Conservation (phyloP, 1,140 invertebrate genomes). For the Holcopasites calliopsidis region DNA sequence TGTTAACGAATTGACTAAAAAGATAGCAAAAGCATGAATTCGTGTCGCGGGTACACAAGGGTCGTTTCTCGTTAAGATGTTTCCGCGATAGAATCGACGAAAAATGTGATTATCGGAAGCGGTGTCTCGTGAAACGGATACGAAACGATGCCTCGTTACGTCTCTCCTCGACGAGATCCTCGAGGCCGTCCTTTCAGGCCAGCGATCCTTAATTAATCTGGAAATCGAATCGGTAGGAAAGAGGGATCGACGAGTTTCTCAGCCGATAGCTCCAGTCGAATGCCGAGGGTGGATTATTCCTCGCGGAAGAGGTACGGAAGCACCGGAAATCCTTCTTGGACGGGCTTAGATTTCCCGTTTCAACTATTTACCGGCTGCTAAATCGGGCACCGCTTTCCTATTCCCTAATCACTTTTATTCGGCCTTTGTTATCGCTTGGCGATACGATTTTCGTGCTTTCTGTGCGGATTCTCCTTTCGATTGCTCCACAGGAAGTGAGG, state of each 20-base stretch:
- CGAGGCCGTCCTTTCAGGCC: constrained; percentile 59
- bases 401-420: constrained; percentile 47
- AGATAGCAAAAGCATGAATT: constrained; percentile 3
- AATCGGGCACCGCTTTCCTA: constrained; percentile 4
- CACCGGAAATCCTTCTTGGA: constrained; percentile 13
- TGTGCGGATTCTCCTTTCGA: background rate
- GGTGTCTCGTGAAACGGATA: constrained; percentile 62
- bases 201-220: constrained; percentile 65
- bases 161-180: constrained; percentile 41
- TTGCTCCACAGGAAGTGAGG: background rate
- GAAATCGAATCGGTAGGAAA: constrained; percentile 58
- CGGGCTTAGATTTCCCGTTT: constrained; percentile 46
- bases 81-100: constrained; percentile 31
- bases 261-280: constrained; percentile 49
- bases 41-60: background rate
- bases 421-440: background rate
- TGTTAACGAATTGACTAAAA: background rate
- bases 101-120: constrained; percentile 61
- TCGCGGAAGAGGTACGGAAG: no score
- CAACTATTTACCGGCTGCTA: constrained; percentile 43
- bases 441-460: background rate
- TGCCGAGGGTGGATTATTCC: constrained; percentile 19
- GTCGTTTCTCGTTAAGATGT: constrained; percentile 19
- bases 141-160: constrained; percentile 59
- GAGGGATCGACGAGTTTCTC: constrained; percentile 24